phyloP scores from a whole-genome alignment of 2,113 vertebrate genomes.

The Megaptera novaeangliae region DNA sequence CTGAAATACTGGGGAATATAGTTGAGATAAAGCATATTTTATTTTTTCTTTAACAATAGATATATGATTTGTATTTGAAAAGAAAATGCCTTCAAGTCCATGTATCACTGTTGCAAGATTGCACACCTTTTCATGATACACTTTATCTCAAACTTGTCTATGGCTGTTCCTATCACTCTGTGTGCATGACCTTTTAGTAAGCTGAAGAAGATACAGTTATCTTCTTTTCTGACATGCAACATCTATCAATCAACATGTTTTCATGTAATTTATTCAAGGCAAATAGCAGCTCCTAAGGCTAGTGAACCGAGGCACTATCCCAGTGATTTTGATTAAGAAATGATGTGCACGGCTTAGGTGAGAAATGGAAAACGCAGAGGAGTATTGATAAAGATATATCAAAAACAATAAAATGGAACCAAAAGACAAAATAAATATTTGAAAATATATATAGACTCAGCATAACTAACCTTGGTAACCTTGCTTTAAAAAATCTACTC shows the following conservation, averaged over 20 bases:
- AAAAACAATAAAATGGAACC: slow-evolving; percentile 80
- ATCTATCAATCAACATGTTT: slow-evolving; percentile 97
- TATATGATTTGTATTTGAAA: slow-evolving; percentile 79
- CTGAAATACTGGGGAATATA: slow-evolving; percentile 40
- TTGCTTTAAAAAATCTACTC: slow-evolving; percentile 73
- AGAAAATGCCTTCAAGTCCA: slow-evolving; percentile 82
- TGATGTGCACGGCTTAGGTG: slow-evolving; percentile 84
- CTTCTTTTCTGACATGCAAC: slow-evolving; percentile 93
- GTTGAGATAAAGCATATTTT: slow-evolving; percentile 2
- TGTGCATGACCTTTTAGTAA: slow-evolving; percentile 96
- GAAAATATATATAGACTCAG: slow-evolving; percentile 51
- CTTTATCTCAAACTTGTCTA: slow-evolving; percentile 87
- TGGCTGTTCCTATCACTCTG: slow-evolving; percentile 92
- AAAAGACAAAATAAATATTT: slow-evolving; percentile 76
- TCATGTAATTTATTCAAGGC: slow-evolving; percentile 91
- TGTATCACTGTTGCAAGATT: slow-evolving; percentile 78
- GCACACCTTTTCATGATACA: slow-evolving; percentile 80
- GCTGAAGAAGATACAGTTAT: slow-evolving; percentile 96
- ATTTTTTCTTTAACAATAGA: slow-evolving; percentile 70
- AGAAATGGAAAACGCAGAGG: slow-evolving; percentile 85
- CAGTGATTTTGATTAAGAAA: slow-evolving; percentile 90
- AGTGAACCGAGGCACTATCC: slow-evolving; percentile 85
- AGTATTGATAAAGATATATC: slow-evolving; percentile 86
- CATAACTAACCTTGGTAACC: slow-evolving; percentile 73
- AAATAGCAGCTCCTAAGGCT: slow-evolving; percentile 89